phyloP scores from a whole-genome alignment of 2,113 vertebrate species.

The Sylvietta virens region DNA sequence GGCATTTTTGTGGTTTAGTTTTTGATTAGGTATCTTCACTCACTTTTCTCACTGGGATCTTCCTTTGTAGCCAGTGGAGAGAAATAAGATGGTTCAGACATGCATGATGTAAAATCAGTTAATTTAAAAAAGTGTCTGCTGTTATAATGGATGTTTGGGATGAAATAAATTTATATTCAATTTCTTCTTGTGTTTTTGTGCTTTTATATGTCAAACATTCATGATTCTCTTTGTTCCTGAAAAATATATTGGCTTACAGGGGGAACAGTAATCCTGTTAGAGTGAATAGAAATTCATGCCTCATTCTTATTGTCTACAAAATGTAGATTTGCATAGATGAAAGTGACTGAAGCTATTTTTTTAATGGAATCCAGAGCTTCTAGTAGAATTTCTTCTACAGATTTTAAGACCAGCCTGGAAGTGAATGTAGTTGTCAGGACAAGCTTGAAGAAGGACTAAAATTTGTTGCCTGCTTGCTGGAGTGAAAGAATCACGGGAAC shows the following conservation, averaged over 20 bases:
- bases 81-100: not conserved
- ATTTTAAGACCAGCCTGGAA: not conserved
- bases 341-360: not conserved
- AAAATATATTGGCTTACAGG: not conserved
- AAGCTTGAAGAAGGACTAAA: not conserved
- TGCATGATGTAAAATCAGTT: not conserved
- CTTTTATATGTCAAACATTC: not conserved
- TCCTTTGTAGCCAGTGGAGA: not conserved
- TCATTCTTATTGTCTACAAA: not conserved
- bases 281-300: fast-evolving
- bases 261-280: too few relatives aligned
- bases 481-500: not conserved
- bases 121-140: not conserved
- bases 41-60: not conserved
- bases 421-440: not conserved
- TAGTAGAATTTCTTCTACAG: not conserved
- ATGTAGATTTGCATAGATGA: not conserved
- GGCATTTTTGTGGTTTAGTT: not conserved
- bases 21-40: not conserved
- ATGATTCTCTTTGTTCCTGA: not conserved
- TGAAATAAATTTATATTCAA: not conserved
- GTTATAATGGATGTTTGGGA: not conserved
- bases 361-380: not conserved
- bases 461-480: not conserved
- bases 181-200: not conserved